Evolutionary conservation across 2,113 vertebrate genomes (phyloP), one percentile per base, ranked within the genome.

Genomic region (Rhipidura dahli): DNA sequence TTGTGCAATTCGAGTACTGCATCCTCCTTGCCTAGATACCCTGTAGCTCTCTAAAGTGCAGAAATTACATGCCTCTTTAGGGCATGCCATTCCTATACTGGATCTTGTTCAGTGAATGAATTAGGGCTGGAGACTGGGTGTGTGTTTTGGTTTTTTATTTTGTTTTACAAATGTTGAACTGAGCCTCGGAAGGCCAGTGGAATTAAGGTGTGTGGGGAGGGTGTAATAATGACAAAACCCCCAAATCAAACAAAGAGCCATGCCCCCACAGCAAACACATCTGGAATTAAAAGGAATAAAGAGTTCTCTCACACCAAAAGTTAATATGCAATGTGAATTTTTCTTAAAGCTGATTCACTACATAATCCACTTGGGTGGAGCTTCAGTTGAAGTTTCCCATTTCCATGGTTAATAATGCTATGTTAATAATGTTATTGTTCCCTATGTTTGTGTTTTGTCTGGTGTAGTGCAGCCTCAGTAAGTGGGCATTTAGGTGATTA

Each of bases 231-330:
- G 21, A 54, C 27, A 66, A 72, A 71, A 72, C 13, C 7, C 1
- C 4, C 18, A 65, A 77, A 24, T 4, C 53, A 40, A 49, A 5
- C 16, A 54, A 69, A 13, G 16, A 53, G 40, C 11, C 20, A 9
- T 2, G 0, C 3, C 37, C 13, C 6, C 2, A 7, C 3, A 14
- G 2, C 12, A 50, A 56, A 28, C 28, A 15, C 0, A 0, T n/a
- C 12, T 89, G 33, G 12, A 87, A 66, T 70, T 45, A 69, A 90
- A 88, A 63, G 30, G 9, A 75, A 35, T 77, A 30, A 91, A n/a
- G 35, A 19, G 11, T 73, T 89, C 11, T 75, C 19, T 81, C 39
- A 39, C 16, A 75, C 15, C 9, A 64, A 18, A 84, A 79, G 12
- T 13, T 61, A 56, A 5, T 80, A 42, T 35, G 20, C 50, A 18